Conservation (phyloP, 2,113 vertebrate genomes). For the Psammodynastes pulverulentus region DNA sequence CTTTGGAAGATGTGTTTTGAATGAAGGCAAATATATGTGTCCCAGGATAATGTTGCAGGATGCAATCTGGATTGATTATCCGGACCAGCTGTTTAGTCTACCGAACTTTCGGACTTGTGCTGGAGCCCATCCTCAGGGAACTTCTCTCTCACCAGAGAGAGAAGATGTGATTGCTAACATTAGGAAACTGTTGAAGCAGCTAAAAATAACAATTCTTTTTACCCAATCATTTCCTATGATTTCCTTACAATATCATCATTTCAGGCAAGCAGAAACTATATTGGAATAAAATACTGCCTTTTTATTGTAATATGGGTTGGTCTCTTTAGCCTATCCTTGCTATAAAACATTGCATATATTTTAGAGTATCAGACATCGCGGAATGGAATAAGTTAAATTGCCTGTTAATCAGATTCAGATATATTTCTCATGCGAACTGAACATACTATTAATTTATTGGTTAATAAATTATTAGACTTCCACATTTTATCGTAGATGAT, state of each 20-base stretch:
- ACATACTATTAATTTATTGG: neutral
- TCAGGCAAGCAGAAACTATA: neutral
- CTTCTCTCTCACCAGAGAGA: too few relatives aligned
- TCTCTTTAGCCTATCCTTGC: neutral
- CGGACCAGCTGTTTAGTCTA: too few relatives aligned
- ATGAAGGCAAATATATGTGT: too few relatives aligned
- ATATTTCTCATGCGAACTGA: neutral
- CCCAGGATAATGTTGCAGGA: too few relatives aligned
- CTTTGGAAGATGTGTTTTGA: neutral
- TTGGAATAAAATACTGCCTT: neutral
- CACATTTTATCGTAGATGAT: neutral
- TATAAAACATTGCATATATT: neutral
- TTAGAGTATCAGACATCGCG: neutral
- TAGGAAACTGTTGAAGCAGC: neutral
- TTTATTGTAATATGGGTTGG: neutral
- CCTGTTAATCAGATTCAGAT: neutral
- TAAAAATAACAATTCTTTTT: neutral
- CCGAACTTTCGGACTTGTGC: too few relatives aligned
- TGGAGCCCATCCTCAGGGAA: too few relatives aligned
- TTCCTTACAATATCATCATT: neutral
- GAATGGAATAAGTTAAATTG: neutral
- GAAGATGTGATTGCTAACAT: neutral
- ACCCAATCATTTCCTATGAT: neutral
- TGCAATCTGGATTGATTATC: too few relatives aligned
- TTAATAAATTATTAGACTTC: neutral